Evolutionary conservation across 2,113 vertebrate species (phyloP), one percentile per base, ranked within the genome.

Genomic region (Thermophis baileyi): DNA sequence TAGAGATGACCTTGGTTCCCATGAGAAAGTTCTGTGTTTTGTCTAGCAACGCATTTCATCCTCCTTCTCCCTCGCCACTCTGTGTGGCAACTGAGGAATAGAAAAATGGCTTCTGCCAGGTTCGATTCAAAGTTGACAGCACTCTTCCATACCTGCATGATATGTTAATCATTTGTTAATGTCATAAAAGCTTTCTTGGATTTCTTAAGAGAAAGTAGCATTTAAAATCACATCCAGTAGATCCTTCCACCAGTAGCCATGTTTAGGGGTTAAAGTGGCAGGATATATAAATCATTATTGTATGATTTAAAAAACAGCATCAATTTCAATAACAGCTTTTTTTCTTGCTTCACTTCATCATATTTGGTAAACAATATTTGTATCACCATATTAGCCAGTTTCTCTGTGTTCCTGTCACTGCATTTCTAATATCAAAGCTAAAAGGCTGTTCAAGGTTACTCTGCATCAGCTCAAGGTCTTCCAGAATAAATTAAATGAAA

Each of bases 401-500:
- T 74, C 22, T 90, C 2, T 74, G 74, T 92, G 5, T 91, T 92
- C 55, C 40, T 90, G 27, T n/a, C 89, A 35, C 27, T 92, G 47
- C 49, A 2, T 1, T 93, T 87, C 92, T 57, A 90, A 91, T 6
- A 91, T 63, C 9, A 88, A 16, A 90, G 1, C 1, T 93, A 90
- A 93, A 92, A 93, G 46, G 20, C 18, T 40, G 12, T 54, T 6
- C 40, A 50, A 94, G 6, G 50, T 12, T 89, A 57, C 40, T 86
- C 14, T 49, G 0, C 92, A 89, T 89, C 24, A 90, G 6, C 12
- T 54, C 2, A 11, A 0, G 88, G 92, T 92, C 81, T 55, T 20
- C 20, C 51, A 91, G 89, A 12, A 51, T n/a, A 90, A 93, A 95
- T 92, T 30, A 51, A 95, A 93, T 30, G 12, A 92, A 93, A 92